Base-by-base conservation (phyloP, 2,797 vertebrate species). In the Chelon labrosus region DNA sequence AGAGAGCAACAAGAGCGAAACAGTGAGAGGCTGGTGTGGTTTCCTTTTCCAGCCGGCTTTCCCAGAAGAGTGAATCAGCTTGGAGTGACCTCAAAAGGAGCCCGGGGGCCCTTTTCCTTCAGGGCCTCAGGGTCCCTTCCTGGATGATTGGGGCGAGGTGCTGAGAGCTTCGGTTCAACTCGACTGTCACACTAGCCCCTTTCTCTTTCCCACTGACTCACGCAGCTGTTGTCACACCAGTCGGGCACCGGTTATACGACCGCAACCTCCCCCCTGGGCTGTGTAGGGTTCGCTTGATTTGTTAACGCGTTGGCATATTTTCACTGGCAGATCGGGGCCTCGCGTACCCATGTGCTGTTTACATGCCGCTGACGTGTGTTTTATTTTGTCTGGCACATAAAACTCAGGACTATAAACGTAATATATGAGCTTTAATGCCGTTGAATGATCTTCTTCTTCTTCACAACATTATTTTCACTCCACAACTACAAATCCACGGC, bases 61-160 rank as follows among this genome's bases (percentile, higher is more conserved):
- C 83, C 90, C 90, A 93, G 91, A 92, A 92, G 84, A 87, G 85
- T 92, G 92, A 94, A 92, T 94, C 90, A 93, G 86, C 89, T 37
- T 13, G 66, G 78, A 75, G 62, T 77, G 85, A 93, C 92, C 90
- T 70, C 91, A 88, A 7, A 79, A 89, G 70, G 75, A 88, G 82
- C 82, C 88, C 74, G 59, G 75, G 81, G 84, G 77, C 79, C 22
- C 25, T 87, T 90, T 89, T 91, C 79, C 81, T 89, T 85, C 60
- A 8, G 47, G 65, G 78, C 85, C 89, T 82, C 53, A 47, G 75
- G 70, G 73, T 74, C 81, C 86, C 82, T 86, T 83, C 73, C 52
- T 64, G 66, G 69, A 55, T 19, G n/a, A 73, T 71, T 22, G 46
- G 70, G 66, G 65, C 22, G 65, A 54, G 61, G 65, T 46, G 46